Base-by-base conservation (phyloP, 1,140 invertebrate species). In the Zophobas atratus region DNA sequence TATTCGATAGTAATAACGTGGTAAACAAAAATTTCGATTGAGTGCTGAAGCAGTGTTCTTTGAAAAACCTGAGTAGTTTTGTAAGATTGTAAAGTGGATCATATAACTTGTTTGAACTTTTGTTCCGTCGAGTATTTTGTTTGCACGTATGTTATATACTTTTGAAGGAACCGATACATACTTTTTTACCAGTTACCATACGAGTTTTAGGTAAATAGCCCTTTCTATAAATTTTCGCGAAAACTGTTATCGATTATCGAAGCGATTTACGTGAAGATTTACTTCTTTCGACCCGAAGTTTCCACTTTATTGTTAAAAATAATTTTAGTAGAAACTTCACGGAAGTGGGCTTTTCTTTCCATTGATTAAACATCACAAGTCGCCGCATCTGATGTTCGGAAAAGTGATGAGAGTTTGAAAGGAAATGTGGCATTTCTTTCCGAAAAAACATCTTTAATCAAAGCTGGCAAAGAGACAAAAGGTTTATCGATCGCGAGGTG, bases 331-430 rank as follows among this genome's bases (percentile, higher is more conserved):
- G 43, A 46, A 46, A 20, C 20, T 20, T 20, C 20, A 20, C 20
- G 20, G 20, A 46, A 34, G 2, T 5, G 53, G 5, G 53, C 35
- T 51, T 55, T 34, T 55, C 56, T 39, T 35, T 39, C 34, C 36
- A 60, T 60, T 39, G 56, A 60, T 60, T 60, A 60, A 39, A 39
- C 56, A 60, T 60, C 56, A 60, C 35, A 38, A 46, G 43, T 46
- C 43, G 43, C 3, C 3, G 34, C 56, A 20, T 20, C 20, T 20
- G 36, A 38, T 39, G 56, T 60, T 39, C n/a, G 56, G 3, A 39
- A 60, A 60, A 60, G 56, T 60, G 56, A 60, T 60, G 56, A 60
- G 56, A 60, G 56, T 60, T 60, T 60, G 56, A 46, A 46, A 46
- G 43, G 3, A 60, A 60, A 8, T 60, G 34, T 60, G 56, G 56